Percentiles rank a stretch among this genome's conserved stretches.
These are phyloP conservation scores for Battus philenor DNA, from an alignment of 1,140 invertebrate genomes.

Conservation along the genomic window DNA sequence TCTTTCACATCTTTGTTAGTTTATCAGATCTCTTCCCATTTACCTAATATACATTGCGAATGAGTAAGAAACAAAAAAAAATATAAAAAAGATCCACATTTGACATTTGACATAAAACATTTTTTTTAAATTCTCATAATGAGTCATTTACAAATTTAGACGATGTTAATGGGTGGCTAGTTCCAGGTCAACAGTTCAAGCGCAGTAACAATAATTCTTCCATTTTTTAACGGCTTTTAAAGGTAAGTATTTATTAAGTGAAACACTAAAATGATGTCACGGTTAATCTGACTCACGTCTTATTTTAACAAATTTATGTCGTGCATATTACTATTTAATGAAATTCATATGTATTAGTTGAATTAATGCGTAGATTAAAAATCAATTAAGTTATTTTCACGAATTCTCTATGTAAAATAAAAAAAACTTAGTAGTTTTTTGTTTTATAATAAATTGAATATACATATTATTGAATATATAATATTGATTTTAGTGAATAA, in stretches of 20 bases:
- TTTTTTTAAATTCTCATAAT: conserved; percentile 33
- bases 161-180: conserved; percentile 30
- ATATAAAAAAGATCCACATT: too few relatives aligned
- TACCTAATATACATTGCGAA: too few relatives aligned
- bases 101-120: too few relatives aligned
- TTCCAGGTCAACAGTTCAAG: conserved; percentile 66
- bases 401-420: too few relatives aligned
- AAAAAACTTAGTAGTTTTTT: too few relatives aligned
- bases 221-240: conserved; percentile 56
- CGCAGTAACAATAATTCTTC: conserved; percentile 62
- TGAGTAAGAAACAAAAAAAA: too few relatives aligned
- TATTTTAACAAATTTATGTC: conserved; percentile 56
- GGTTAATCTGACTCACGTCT: conserved; percentile 48
- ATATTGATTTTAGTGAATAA: too few relatives aligned
- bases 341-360: conserved; percentile 30
- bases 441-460: too few relatives aligned
- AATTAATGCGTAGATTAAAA: conserved; percentile 23
- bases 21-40: conserved; percentile 1
- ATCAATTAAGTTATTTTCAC: conserved; percentile 13
- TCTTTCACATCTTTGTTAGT: neutral
- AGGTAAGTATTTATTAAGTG: conserved; percentile 40
- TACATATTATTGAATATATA: too few relatives aligned
- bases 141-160: conserved; percentile 45
- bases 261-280: conserved; percentile 70
- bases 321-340: conserved; percentile 43